These are phyloP conservation scores for Spermophilus dauricus DNA, from an alignment of 2,113 vertebrate species.

Conservation along the genomic window DNA sequence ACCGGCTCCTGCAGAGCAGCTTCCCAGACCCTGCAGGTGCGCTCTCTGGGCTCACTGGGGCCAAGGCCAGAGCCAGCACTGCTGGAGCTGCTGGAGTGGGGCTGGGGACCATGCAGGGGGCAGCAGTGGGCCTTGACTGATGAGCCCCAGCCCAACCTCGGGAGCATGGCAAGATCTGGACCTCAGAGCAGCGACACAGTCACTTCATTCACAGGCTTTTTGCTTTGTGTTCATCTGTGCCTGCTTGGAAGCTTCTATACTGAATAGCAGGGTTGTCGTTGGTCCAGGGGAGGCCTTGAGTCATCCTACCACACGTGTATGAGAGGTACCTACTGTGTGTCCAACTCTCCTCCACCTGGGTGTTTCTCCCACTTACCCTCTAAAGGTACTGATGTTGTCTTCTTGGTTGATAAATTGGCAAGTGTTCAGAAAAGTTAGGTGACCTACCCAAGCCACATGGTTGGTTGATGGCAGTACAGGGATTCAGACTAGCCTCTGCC, in stretches of 20 bases:
- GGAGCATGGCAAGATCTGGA: neutral
- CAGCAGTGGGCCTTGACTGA: too few relatives aligned
- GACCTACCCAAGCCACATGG: neutral
- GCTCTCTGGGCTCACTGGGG: too few relatives aligned
- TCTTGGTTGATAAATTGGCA: neutral
- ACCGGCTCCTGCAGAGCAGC: neutral
- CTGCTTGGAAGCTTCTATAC: neutral
- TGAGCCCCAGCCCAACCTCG: neutral
- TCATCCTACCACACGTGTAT: neutral
- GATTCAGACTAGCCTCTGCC: neutral
- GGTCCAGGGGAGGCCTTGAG: neutral
- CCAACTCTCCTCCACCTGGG: accelerated
- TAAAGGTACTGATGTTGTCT: neutral
- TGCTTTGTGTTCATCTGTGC: neutral
- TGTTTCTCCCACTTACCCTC: neutral
- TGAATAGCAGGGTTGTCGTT: too few relatives aligned
- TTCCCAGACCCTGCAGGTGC: neutral
- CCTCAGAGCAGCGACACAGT: neutral
- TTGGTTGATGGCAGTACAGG: neutral
- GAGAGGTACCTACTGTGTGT: neutral
- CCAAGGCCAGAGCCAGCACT: neutral
- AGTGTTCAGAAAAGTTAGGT: neutral
- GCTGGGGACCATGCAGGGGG: neutral
- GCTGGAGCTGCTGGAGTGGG: neutral
- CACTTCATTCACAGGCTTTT: neutral